Evolutionary conservation across 2,888 invertebrate genomes (phyloP).

Genomic region (Dascillus cervinus): DNA sequence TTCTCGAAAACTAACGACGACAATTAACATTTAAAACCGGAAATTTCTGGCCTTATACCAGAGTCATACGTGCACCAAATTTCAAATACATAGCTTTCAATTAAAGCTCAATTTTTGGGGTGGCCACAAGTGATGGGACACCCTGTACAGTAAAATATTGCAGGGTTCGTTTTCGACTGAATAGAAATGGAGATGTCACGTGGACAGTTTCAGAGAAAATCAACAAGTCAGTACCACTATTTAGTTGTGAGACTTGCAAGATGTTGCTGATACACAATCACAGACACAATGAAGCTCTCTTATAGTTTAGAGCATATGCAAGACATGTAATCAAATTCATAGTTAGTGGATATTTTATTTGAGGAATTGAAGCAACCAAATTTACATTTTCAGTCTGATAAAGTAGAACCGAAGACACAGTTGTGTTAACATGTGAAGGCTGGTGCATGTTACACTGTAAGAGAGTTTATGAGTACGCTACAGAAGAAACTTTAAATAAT

Average conservation of each 20-base stretch:
- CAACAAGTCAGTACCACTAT: slow-evolving; percentile 50
- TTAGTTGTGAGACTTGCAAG: slow-evolving; percentile 63
- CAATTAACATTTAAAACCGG: too few relatives aligned
- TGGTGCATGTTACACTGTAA: slow-evolving; percentile 56
- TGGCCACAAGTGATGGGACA: too few relatives aligned
- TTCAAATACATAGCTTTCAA: too few relatives aligned
- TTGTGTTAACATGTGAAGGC: slow-evolving; percentile 53
- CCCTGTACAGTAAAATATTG: too few relatives aligned
- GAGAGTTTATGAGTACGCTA: slow-evolving; percentile 45
- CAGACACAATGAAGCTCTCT: slow-evolving; percentile 41
- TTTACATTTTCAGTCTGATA: slow-evolving; percentile 22
- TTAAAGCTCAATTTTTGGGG: too few relatives aligned
- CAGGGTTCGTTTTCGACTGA: slow-evolving; percentile 46
- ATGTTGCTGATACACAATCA: too few relatives aligned
- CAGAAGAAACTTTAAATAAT: slow-evolving; percentile 43
- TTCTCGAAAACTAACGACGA: too few relatives aligned
- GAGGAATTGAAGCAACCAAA: neutral
- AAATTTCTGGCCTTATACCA: too few relatives aligned
- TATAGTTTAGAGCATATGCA: slow-evolving; percentile 55
- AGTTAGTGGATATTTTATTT: slow-evolving; percentile 27
- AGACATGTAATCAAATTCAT: slow-evolving; percentile 60
- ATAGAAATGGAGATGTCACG: slow-evolving; percentile 55
- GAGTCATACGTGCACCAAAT: too few relatives aligned
- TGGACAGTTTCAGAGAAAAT: slow-evolving; percentile 53
- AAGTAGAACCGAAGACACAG: slow-evolving; percentile 44